Base-by-base conservation (phyloP, 2,888 invertebrate species). In the Zaprionus lineosus region DNA sequence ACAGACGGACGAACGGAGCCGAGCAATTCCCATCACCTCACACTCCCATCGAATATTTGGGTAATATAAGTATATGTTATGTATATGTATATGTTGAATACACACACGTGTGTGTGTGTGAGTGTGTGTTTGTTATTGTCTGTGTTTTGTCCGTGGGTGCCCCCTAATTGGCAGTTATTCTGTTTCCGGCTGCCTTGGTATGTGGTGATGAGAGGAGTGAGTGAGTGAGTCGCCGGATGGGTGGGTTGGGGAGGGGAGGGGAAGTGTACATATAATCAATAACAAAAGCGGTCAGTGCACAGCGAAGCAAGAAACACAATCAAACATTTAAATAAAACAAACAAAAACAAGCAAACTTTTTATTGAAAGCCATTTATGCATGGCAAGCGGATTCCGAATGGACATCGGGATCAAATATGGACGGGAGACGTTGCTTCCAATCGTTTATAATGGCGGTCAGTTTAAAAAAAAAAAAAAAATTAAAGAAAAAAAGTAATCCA, bases 251-350 rank as follows among this genome's bases (percentile, higher is more conserved):
- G 15, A 14, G 7, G 8, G 7, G 1, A 1, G 7, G 7, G 53
- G 26, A 34, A 19, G 41, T 26, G 34, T 26, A 53, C 68, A 60
- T 70, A 58, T 51, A 77, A 77, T 83, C 76, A 77, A 77, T 83
- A 83, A 67, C 39, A 66, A 81, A 63, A 53, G 48, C 33, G 37
- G n/a, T n/a, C n/a, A 34, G 36, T 44, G 39, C 28, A 48, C 24
- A 26, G 9, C 46, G 29, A n/a, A 43, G 11, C 1, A 26, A 37
- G 4, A 21, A 62, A 36, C 52, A 48, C 40, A 40, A 50, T 33
- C 43, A 53, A 41, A 44, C 58, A 58, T 52, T 58, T 58, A 6
- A 28, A 43, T n/a, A 24, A 6, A 28, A 29, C 26, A 37, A 53
- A 47, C 46, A 41, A 36, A 59, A 53, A 40, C 52, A 51, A 53